A percentile compares a stretch with the other conserved stretches of the same genome.
Conservation (phyloP, 1,140 invertebrate species). For the Drosophila arawakana region DNA sequence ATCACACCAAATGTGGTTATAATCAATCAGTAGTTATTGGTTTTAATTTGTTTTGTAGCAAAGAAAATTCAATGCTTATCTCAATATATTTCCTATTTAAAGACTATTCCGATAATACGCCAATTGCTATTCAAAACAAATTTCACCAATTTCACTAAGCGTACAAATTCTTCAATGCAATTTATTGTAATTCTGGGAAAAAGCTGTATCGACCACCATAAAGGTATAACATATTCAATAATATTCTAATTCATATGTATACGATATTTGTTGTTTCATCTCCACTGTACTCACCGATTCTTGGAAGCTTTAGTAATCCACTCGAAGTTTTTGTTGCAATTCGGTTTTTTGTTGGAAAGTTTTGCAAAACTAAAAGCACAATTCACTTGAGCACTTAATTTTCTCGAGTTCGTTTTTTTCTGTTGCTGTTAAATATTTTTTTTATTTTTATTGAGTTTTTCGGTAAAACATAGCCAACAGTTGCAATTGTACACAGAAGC, state of each 20-base stretch:
- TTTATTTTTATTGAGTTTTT: conserved; percentile 32
- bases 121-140: too few species aligned
- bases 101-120: too few species aligned
- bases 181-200: conserved; percentile 24
- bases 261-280: conserved; percentile 4
- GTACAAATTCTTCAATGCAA: not conserved
- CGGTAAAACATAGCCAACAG: conserved; percentile 33
- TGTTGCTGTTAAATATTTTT: not conserved
- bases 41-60: not conserved
- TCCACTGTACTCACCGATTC: conserved; percentile 39
- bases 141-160: not conserved
- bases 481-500: conserved; percentile 43
- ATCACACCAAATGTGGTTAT: not conserved
- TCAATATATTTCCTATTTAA: too few species aligned
- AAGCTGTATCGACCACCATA: not conserved
- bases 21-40: not conserved
- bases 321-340: conserved; percentile 26
- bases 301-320: conserved; percentile 48
- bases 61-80: not conserved
- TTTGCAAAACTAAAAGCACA: conserved; percentile 43
- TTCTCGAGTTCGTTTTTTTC: conserved; percentile 45
- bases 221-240: conserved; percentile 13
- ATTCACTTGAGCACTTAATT: conserved; percentile 58
- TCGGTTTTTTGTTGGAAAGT: conserved; percentile 49
- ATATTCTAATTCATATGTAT: conserved; percentile 10